Conservation (phyloP, 2,888 invertebrate species). For the Choristoneura rosaceana region DNA sequence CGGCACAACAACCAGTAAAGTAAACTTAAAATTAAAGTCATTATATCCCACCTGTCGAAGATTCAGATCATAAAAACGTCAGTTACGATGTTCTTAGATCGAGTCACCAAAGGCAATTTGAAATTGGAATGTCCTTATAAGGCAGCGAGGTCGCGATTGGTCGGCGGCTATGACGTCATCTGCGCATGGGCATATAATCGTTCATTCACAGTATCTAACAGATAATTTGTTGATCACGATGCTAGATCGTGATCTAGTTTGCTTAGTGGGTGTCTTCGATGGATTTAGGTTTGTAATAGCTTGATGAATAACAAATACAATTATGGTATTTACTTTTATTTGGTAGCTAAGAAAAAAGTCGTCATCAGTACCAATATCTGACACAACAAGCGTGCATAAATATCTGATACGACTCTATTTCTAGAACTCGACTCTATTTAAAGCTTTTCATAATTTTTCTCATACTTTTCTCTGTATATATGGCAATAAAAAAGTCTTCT, state of each 20-base stretch:
- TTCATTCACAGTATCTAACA: conserved; percentile 9
- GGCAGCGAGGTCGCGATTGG: conserved; percentile 40
- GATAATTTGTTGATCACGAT: conserved; percentile 73
- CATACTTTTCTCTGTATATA: no score
- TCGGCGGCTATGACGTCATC: conserved; percentile 42
- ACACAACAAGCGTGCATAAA: no score
- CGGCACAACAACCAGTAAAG: not conserved
- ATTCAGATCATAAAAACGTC: not conserved
- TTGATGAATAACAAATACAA: not conserved
- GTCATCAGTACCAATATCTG: no score
- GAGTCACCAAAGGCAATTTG: conserved; percentile 27
- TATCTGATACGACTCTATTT: no score
- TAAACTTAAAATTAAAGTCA: not conserved
- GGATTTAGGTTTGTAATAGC: not conserved
- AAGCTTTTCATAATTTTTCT: no score
- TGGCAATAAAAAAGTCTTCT: no score
- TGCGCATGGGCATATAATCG: conserved; percentile 27
- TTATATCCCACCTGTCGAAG: not conserved
- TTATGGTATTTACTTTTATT: no score
- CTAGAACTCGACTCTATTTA: no score
- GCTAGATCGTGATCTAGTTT: conserved; percentile 60
- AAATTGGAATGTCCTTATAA: conserved; percentile 40
- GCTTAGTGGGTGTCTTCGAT: conserved; percentile 54
- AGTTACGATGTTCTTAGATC: not conserved
- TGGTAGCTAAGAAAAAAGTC: no score